phyloP scores from a whole-genome alignment of 2,888 invertebrate species.

The Timandra comae region DNA sequence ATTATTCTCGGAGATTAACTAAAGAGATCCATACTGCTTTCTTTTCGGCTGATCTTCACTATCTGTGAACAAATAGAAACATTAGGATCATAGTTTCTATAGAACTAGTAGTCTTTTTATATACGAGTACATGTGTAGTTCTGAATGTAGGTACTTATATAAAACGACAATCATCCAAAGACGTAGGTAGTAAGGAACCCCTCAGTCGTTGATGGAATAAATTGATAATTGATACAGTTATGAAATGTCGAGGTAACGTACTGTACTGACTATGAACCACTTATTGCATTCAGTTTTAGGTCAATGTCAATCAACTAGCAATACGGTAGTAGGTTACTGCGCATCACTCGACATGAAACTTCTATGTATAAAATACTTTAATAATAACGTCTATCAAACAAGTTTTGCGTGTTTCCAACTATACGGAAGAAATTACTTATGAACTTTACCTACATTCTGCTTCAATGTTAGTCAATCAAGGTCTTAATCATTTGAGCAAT shows the following conservation, averaged over 20 bases:
- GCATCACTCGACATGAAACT: background rate
- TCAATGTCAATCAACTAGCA: conserved; percentile 33
- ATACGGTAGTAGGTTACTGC: background rate
- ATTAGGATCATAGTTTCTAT: no score
- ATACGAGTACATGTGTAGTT: no score
- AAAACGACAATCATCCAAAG: no score
- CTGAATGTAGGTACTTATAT: no score
- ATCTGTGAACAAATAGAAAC: conserved; percentile 33
- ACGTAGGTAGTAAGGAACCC: no score
- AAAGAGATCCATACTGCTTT: conserved; percentile 67
- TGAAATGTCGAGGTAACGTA: conserved; percentile 24
- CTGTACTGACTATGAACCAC: conserved; percentile 7
- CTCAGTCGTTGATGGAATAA: conserved; percentile 27
- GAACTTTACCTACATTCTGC: background rate
- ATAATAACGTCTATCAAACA: background rate
- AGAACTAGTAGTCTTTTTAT: no score
- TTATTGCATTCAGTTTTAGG: conserved; percentile 31
- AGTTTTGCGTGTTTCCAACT: background rate
- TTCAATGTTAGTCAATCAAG: background rate
- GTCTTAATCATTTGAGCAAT: background rate
- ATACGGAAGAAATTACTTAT: background rate
- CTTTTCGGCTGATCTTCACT: conserved; percentile 39
- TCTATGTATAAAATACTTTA: background rate
- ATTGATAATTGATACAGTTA: conserved; percentile 45
- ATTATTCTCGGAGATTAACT: conserved; percentile 53